These are phyloP conservation scores for Plestiodon gilberti DNA, from an alignment of 2,113 vertebrate genomes.

Conservation along the genomic window DNA sequence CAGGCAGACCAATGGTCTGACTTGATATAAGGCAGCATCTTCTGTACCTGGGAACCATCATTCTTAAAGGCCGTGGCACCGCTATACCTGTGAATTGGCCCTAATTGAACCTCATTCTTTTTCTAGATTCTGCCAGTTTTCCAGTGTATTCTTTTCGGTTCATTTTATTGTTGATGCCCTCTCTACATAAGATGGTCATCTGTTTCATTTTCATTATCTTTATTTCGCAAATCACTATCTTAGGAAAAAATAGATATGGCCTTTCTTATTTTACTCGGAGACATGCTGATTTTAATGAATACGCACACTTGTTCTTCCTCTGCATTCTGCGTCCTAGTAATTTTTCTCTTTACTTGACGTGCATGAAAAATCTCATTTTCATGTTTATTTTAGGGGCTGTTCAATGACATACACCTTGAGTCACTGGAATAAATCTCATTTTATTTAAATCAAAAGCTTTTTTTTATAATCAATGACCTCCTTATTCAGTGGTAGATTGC, in stretches of 20 bases:
- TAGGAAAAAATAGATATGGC: not conserved
- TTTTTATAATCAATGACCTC: slow-evolving; percentile 56
- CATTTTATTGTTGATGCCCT: not conserved
- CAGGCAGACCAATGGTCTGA: too few relatives aligned
- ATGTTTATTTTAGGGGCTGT: slow-evolving; percentile 42
- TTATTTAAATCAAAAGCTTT: slow-evolving; percentile 69
- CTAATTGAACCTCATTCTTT: not conserved
- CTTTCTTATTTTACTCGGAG: not conserved
- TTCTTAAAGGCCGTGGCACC: not conserved
- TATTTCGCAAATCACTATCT: not conserved
- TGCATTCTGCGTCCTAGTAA: slow-evolving; percentile 34
- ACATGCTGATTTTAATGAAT: not conserved
- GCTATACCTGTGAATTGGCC: not conserved
- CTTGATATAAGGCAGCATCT: too few relatives aligned
- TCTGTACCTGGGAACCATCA: too few relatives aligned
- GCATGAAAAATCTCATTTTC: slow-evolving; percentile 37
- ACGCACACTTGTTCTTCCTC: not conserved
- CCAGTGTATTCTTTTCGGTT: not conserved
- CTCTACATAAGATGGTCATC: not conserved
- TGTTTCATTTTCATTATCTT: not conserved
- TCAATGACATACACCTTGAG: slow-evolving; percentile 26
- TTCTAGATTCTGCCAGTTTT: not conserved
- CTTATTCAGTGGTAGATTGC: slow-evolving; percentile 57
- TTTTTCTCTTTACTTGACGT: slow-evolving; percentile 23
- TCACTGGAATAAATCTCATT: slow-evolving; percentile 50